Evolutionary conservation across 2,113 vertebrate species (phyloP), one percentile per base, ranked within the genome.

Genomic region (Coturnix japonica): DNA sequence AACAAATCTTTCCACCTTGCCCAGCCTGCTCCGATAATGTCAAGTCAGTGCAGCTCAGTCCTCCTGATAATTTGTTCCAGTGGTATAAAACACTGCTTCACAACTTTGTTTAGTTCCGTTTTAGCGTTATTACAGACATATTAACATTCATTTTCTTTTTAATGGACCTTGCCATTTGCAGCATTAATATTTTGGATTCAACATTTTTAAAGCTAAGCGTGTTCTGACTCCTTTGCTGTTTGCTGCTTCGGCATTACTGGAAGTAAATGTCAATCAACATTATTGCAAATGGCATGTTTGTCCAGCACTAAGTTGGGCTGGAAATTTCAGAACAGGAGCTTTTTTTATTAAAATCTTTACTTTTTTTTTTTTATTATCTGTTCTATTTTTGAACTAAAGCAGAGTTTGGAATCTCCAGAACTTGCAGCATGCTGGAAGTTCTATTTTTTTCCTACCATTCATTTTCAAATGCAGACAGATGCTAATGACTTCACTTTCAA

Each of bases 1-100:
- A 51, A 87, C 54, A 79, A 79, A 91, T 91, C 84, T 92, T 76
- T 84, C 85, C 87, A 76, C 81, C 78, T 91, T 87, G 66, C 49
- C 78, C 91, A 63, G 78, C 33, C 79, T 19, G 6, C 82, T 95
- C 91, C 37, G 63, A 82, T 94, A 92, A 85, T 43, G 89, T 87
- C 91, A 91, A 79, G 21, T 44, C 70, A 81, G 44, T 15, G 74
- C 0, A 0, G 87, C 86, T 92, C 89, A 57, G 37, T 69, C 46
- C 47, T 87, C 63, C 37, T 41, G 71, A 57, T 37, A 74, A 71
- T 81, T 94, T 79, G 63, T 85, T 92, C 66, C 46, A 37, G 53
- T 73, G 81, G 80, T 71, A 65, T 81, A 90, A 90, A 78, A 81
- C 14, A 28, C 77, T 78, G 74, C 86, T 86, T 84, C 83, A 75